A percentile compares a stretch with the other conserved stretches of the same genome.
Conservation (phyloP, 2,888 invertebrate genomes). For the Siphlonurus alternatus region DNA sequence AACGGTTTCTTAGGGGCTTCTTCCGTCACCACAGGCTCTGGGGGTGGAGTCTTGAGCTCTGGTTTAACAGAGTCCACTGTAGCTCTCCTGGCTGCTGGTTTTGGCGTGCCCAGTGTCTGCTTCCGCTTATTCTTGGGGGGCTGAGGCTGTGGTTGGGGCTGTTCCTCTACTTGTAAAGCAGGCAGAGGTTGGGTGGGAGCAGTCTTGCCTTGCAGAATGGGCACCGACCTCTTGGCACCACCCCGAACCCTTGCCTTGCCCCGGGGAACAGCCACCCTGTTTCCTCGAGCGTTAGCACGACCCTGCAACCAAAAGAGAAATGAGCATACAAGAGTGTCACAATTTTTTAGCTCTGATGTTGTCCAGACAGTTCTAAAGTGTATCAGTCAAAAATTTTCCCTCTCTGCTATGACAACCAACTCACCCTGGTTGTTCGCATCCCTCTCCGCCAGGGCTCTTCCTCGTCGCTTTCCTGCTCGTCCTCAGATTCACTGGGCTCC, state of each 20-base stretch:
- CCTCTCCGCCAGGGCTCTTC: conserved; percentile 12
- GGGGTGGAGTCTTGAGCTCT: background rate
- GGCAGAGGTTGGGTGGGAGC: no score
- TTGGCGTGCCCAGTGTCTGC: background rate
- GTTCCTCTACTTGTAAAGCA: no score
- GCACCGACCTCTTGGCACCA: background rate
- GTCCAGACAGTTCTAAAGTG: no score
- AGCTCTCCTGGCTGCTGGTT: background rate
- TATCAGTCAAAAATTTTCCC: no score
- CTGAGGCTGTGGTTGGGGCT: no score
- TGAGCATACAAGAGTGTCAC: no score
- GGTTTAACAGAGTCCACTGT: background rate
- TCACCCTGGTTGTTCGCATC: background rate
- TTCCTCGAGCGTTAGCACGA: background rate
- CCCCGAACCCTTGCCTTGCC: background rate
- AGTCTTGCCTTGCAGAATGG: no score
- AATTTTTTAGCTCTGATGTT: no score
- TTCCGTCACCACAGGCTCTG: background rate
- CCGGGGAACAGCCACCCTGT: background rate
- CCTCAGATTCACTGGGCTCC: conserved; percentile 12
- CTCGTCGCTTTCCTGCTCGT: conserved; percentile 19
- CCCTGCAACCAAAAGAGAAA: no score
- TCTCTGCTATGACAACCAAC: background rate
- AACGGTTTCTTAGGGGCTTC: background rate
- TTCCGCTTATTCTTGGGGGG: background rate